Evolutionary conservation across 2,797 vertebrate genomes (phyloP).

Genomic region (Coluber constrictor): DNA sequence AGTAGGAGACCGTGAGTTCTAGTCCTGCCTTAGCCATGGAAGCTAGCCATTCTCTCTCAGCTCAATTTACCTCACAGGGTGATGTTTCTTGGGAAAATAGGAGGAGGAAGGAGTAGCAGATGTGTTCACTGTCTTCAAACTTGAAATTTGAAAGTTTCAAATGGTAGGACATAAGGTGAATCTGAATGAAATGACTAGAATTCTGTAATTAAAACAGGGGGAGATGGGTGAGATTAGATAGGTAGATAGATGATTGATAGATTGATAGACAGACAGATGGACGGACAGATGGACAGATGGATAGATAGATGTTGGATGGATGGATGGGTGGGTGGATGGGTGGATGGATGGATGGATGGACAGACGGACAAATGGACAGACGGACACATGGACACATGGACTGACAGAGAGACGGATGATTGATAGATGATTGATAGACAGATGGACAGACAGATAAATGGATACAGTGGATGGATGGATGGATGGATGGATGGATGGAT

Average conservation of each 20-base stretch:
- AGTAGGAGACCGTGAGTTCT: not conserved
- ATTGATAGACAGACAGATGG: no score
- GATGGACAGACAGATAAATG: no score
- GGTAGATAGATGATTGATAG: not conserved
- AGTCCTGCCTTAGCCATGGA: not conserved
- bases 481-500: no score
- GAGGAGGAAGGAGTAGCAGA: not conserved
- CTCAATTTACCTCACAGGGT: not conserved
- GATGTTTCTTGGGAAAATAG: not conserved
- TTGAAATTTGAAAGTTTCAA: not conserved
- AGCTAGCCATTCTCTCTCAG: not conserved
- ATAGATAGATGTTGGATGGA: not conserved
- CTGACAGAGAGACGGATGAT: no score
- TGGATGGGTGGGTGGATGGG: no score
- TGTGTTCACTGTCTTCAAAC: not conserved
- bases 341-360: no score
- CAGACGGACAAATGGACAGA: no score
- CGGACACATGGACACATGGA: not conserved
- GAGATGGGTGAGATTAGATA: not conserved
- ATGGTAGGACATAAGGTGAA: not conserved
- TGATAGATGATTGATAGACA: no score
- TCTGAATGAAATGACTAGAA: not conserved
- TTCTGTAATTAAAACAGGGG: not conserved
- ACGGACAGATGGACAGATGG: no score
- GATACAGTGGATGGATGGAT: no score